Base-by-base conservation (phyloP, 35 echinoderm and acorn worm species). In the Amphiura filiformis region DNA sequence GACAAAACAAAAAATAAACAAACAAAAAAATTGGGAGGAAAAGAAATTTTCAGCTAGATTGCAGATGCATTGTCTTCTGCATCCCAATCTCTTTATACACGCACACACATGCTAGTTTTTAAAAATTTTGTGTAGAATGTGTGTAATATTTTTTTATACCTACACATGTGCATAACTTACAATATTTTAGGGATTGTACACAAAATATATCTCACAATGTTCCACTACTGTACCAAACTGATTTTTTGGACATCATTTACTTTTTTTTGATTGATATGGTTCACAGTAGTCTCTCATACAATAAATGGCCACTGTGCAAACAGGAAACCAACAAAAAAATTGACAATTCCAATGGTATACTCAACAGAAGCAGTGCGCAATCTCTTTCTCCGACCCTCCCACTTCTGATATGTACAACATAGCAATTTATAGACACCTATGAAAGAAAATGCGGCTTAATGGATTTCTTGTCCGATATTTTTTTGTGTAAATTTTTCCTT, bases 271-370 rank as follows among this genome's bases (percentile, higher is more conserved):
- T 30, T 70, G 9, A 70, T 70, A 47, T 9, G 41, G 26, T 70
- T 70, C 61, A 70, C 61, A 70, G 61, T 70, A n/a, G 9, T 70
- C 26, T n/a, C 61, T 70, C 26, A 70, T 70, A 70, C 61, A 70
- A 70, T 70, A 13, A n/a, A 26, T 70, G 15, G 61, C 4, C 28
- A 26, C 28, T 26, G 17, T 70, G 28, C 61, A 30, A 18, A 70
- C 28, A 70, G 28, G 61, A 70, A n/a, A 70, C 61, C 61, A 70
- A 70, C 61, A 70, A 70, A 70, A n/a, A n/a, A 70, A 13, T 70
- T 4, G 41, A 23, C 61, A 70, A 70, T 13, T 18, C 1, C 61
- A 11, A 70, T 47, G 41, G 41, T 47, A 47, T 47, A 9, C 41
- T 47, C 5, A 47, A 47, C 4, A 17, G 41, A 17, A 47, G 41